Percentiles rank a stretch among this genome's conserved stretches.
phyloP scores from a whole-genome alignment of 1,140 invertebrate genomes.

The Steinernema feltiae region DNA sequence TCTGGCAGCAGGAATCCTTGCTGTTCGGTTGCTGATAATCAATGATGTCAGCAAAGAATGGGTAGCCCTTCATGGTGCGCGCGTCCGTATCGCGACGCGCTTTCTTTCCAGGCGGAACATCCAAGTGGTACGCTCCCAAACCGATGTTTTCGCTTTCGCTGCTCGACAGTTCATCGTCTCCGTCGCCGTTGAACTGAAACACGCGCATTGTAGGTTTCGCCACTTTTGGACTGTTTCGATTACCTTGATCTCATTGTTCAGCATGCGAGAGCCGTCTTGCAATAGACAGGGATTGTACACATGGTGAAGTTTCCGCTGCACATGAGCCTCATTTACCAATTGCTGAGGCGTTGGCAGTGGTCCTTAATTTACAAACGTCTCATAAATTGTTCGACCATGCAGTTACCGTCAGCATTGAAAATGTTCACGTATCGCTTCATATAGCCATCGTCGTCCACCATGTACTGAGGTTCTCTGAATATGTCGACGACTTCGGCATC shows the following conservation, averaged over 20 bases:
- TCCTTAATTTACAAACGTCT: background rate
- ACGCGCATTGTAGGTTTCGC: too few relatives aligned
- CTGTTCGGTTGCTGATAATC: background rate
- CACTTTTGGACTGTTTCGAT: too few relatives aligned
- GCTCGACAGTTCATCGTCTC: slow-evolving; percentile 5
- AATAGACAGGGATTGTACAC: background rate
- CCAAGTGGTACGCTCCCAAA: background rate
- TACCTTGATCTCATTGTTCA: too few relatives aligned
- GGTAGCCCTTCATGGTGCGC: background rate
- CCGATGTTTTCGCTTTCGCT: background rate
- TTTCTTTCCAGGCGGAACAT: background rate
- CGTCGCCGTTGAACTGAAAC: background rate
- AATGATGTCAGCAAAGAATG: background rate
- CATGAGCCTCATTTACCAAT: background rate
- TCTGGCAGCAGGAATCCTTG: background rate
- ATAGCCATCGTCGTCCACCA: background rate
- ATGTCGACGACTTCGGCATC: background rate
- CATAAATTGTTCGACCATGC: background rate
- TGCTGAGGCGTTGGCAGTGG: background rate
- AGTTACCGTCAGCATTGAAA: background rate
- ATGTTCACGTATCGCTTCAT: background rate
- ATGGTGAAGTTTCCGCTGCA: background rate
- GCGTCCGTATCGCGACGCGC: background rate
- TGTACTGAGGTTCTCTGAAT: background rate
- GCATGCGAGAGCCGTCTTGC: too few relatives aligned